Base-by-base conservation (phyloP, 2,888 invertebrate species). In the Acanthosepion pharaonis region DNA sequence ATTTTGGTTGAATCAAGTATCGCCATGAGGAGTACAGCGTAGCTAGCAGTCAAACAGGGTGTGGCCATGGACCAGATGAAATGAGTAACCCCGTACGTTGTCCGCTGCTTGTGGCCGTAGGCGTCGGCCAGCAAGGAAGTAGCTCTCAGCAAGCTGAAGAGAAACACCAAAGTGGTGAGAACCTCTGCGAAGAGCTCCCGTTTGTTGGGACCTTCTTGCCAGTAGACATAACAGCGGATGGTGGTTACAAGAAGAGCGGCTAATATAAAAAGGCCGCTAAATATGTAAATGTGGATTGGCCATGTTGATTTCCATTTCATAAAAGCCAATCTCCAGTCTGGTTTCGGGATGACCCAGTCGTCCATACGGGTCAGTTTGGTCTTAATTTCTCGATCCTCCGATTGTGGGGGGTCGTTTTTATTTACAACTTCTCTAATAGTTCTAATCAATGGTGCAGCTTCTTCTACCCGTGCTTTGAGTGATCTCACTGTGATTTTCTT, bases 1-100 rank as follows among this genome's bases (percentile, higher is more conserved):
- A 96, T 96, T 94, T 96, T 96, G 15, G 96, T 96, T 0, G 96
- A 96, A 94, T 96, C 96, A 78, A 96, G 94, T 20, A 96, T 95
- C 51, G 96, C 96, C n/a, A 96, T 95, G 18, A 96, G 95, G 48
- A 96, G 94, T 0, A 96, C 95, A 91, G 96, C 96, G 94, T 96
- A 96, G 1, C 96, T 96, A 0, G 96, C 96, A 1, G 96, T 96
- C 20, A 96, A 95, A 20, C 96, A 96, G 15, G 96, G 96, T 8
- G 96, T 94, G 18, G 96, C 96, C 20, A 96, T 33, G 25, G 96
- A 96, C 96, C 96, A 96, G 15, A 96, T 48, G 51, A 96, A 94
- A n/a, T 95, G 94, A 25, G 95, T 95, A 25, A 94, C 94, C 1
- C 95, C n/a, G 51, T 95, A 94, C 0, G 95, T 95, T 5, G 96